Base-by-base conservation (phyloP, 1,140 invertebrate species). In the Agrilus planipennis region DNA sequence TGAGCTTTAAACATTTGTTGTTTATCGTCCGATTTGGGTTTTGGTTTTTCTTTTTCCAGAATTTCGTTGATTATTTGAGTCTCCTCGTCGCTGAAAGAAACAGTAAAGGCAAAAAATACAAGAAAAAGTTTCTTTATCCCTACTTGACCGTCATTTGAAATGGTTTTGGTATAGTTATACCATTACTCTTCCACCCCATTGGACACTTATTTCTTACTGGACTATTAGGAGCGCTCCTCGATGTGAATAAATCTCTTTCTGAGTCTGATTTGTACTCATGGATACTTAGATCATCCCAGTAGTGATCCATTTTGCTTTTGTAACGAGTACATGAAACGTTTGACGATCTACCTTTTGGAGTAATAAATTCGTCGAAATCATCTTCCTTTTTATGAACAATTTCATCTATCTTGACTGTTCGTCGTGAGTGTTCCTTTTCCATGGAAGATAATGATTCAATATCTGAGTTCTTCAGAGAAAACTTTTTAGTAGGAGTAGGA, bases 71-170 rank as follows among this genome's bases (percentile, higher is more conserved):
- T 55, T 17, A 70, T 71, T 47, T 72, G 71, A 45, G 71, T 71
- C 31, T 73, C 73, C 53, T 78, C 71, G 49, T 79, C 75, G 55
- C 77, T 81, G 36, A 41, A 67, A 57, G 49, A 25, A 40, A 11
- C 18, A 29, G 17, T 37, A 35, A 14, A 21, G 22, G n/a, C 23
- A 25, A n/a, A n/a, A n/a, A n/a, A n/a, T 39, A 10, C 27, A 31
- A 36, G 36, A 19, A 30, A 11, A 41, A 18, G n/a, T 28, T 5
- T n/a, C 15, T 5, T 29, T 12, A 29, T 4, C 34, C 41, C 39
- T 63, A 78, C 78, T 75, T 73, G 45, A 75, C 59, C 2, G 73
- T 76, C 68, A 79, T 78, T 55, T 70, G 69, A 60, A 79, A 79
- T 12, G 77, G 75, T 50, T 76, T 75, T 0, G 75, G 72, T 31